Percentiles rank a stretch among this genome's conserved stretches.
Conservation (phyloP, 2,113 vertebrate species). For the Climacteris rufus region DNA sequence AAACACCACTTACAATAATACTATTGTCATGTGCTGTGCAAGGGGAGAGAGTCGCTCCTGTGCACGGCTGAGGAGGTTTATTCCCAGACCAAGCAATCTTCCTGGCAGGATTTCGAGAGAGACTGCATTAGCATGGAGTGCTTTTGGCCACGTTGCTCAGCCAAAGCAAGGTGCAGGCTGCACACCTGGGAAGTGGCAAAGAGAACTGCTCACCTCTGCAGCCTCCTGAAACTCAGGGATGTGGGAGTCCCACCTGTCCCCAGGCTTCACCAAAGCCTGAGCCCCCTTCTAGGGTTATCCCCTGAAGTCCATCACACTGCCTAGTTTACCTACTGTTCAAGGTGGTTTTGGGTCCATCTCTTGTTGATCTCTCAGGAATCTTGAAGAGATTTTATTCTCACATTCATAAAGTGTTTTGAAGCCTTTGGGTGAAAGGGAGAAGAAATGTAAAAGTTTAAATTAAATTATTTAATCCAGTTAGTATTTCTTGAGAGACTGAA, state of each 20-base stretch:
- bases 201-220: not conserved
- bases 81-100: rapidly evolving
- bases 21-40: rapidly evolving
- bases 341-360: not conserved
- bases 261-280: not conserved
- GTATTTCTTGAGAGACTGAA: not conserved
- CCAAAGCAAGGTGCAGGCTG: not conserved
- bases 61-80: rapidly evolving
- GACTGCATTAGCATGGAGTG: rapidly evolving
- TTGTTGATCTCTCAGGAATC: not conserved
- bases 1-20: not conserved
- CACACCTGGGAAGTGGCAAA: rapidly evolving
- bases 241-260: not conserved
- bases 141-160: not conserved
- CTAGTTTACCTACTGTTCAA: rapidly evolving
- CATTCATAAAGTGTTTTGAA: not conserved
- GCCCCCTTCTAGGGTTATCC: not conserved
- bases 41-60: rapidly evolving
- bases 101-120: not conserved
- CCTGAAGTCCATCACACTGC: not conserved
- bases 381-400: not conserved
- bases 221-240: not conserved
- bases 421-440: not conserved
- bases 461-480: not conserved
- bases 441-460: not conserved